phyloP scores from a whole-genome alignment of 2,113 vertebrate genomes.

The Gymnogyps californianus region DNA sequence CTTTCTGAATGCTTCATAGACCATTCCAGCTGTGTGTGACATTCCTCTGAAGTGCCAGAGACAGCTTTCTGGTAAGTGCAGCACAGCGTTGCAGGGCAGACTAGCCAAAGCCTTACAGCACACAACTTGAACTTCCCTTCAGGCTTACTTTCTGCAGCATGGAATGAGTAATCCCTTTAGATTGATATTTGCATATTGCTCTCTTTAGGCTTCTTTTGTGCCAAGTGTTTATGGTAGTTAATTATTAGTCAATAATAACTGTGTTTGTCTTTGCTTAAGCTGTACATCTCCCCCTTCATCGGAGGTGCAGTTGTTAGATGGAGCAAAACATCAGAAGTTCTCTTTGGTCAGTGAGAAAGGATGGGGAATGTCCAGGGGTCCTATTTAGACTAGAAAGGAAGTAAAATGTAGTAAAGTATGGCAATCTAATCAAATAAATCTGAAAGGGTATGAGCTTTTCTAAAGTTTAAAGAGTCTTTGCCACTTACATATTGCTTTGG shows the following conservation, averaged over 20 bases:
- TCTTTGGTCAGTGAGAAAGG: neutral
- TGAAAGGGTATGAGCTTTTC: neutral
- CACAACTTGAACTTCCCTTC: neutral
- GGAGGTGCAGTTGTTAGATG: neutral
- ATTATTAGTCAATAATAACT: neutral
- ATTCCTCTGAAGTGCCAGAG: neutral
- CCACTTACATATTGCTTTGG: neutral
- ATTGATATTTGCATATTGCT: neutral
- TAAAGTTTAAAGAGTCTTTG: neutral
- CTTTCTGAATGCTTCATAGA: neutral
- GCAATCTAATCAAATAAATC: neutral
- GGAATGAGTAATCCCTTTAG: neutral
- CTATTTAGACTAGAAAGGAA: neutral
- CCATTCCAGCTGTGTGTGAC: neutral
- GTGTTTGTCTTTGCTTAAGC: neutral
- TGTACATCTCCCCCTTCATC: neutral
- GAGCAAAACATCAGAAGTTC: neutral
- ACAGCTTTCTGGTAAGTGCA: neutral
- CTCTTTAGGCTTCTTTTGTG: neutral
- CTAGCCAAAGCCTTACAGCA: neutral
- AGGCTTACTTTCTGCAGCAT: neutral
- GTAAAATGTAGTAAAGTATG: neutral
- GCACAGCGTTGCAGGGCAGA: neutral
- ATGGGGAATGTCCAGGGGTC: neutral
- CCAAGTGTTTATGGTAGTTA: neutral